Conservation (phyloP, 2,888 invertebrate genomes). For the Leptopilina syphax region DNA sequence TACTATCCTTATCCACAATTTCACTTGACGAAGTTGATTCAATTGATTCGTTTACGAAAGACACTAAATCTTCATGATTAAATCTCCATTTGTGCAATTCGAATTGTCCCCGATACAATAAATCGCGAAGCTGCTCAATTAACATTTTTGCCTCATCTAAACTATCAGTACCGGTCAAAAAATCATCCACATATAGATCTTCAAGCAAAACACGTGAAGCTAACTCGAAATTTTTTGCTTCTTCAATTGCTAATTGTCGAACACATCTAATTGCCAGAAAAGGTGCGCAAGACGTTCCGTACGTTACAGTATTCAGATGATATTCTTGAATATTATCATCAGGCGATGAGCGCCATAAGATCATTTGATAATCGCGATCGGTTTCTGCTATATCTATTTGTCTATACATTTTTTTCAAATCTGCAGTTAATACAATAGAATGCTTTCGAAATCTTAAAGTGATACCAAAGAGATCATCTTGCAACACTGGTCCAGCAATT, state of each 20-base stretch:
- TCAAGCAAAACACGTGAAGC: neutral
- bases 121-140: neutral
- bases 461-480: constrained; percentile 53
- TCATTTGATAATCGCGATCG: constrained; percentile 47
- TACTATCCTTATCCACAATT: neutral
- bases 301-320: constrained; percentile 33
- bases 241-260: neutral
- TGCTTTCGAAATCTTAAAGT: constrained; percentile 57
- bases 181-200: constrained; percentile 40
- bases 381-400: neutral
- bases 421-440: constrained; percentile 54
- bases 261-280: constrained; percentile 1
- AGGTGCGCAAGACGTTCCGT: neutral
- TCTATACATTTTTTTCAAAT: neutral
- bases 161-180: constrained; percentile 38
- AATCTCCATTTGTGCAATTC: constrained; percentile 5
- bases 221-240: neutral
- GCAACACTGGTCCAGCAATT: constrained; percentile 56
- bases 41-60: neutral
- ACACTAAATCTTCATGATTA: neutral
- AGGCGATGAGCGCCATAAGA: constrained; percentile 40
- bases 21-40: neutral
- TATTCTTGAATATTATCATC: constrained; percentile 29
- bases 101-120: neutral
- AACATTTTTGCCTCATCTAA: neutral